A percentile compares a stretch with the other conserved stretches of the same genome.
These are phyloP conservation scores for Threskiornis aethiopicus DNA, from an alignment of 2,797 vertebrate genomes.

Conservation along the genomic window DNA sequence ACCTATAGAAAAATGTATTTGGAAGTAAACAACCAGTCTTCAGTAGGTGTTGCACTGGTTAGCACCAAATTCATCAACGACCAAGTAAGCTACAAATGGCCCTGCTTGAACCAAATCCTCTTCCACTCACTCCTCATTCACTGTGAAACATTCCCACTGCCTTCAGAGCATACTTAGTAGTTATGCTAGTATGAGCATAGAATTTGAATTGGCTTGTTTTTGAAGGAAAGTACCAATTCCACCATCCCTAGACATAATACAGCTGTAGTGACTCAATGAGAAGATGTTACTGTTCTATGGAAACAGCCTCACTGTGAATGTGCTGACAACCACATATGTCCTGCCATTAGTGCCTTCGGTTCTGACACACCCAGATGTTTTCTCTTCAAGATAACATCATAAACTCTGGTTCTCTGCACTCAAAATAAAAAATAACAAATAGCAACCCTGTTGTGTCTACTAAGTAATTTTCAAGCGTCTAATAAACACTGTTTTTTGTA, in stretches of 20 bases:
- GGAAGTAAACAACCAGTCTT: neutral
- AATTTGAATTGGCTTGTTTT: neutral
- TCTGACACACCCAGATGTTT: neutral
- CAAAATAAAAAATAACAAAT: neutral
- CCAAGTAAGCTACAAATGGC: neutral
- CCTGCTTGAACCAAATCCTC: neutral
- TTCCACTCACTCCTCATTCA: neutral
- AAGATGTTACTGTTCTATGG: neutral
- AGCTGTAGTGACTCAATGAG: neutral
- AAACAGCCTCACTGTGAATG: neutral
- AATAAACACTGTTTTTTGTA: neutral
- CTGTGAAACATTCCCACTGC: neutral
- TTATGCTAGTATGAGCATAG: neutral
- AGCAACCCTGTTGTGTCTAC: neutral
- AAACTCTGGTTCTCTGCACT: neutral
- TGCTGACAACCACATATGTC: fast-evolving
- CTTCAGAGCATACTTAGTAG: neutral
- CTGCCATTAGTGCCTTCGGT: neutral
- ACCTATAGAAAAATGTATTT: neutral
- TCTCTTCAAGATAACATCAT: neutral
- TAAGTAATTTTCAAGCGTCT: neutral
- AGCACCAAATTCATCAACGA: neutral
- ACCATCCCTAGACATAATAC: neutral
- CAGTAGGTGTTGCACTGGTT: fast-evolving
- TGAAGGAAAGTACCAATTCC: neutral